These are phyloP conservation scores for Urosaurus nigricauda DNA, from an alignment of 2,797 vertebrate genomes.

Conservation along the genomic window DNA sequence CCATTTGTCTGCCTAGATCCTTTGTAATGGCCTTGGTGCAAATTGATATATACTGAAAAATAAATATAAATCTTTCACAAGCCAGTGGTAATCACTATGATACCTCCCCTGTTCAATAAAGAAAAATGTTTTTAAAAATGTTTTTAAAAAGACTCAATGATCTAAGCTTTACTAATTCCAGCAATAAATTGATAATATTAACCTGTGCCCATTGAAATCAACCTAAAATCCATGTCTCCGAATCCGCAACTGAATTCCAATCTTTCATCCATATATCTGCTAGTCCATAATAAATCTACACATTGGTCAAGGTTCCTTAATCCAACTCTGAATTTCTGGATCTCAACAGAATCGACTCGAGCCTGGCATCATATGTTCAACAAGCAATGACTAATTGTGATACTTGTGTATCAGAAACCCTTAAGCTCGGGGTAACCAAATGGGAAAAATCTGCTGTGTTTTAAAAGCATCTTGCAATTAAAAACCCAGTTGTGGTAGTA, in stretches of 20 bases:
- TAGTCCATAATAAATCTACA: accelerated
- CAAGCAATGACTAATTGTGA: not conserved
- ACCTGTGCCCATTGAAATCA: not conserved
- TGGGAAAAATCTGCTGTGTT: not conserved
- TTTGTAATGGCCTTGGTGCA: not conserved
- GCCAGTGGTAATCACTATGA: not conserved
- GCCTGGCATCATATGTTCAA: not conserved
- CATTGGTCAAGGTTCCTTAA: accelerated
- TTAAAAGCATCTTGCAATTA: constrained; percentile 24
- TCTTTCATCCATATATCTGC: not conserved
- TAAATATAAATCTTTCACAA: not conserved
- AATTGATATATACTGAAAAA: not conserved
- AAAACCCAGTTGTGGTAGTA: not conserved
- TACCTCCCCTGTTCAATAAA: not conserved
- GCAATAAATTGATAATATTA: not conserved
- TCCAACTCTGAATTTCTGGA: not conserved
- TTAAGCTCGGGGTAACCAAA: accelerated
- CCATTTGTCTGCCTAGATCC: not conserved
- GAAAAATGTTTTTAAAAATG: not conserved
- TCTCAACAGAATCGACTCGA: not conserved
- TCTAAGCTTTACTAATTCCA: not conserved
- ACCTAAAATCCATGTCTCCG: not conserved
- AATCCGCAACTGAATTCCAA: accelerated
- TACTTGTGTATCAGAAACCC: not conserved
- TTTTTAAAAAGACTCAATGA: not conserved